Evolutionary conservation across 2,797 vertebrate genomes (phyloP), one percentile per base, ranked within the genome.

Genomic region (Megalops cyprinoides): DNA sequence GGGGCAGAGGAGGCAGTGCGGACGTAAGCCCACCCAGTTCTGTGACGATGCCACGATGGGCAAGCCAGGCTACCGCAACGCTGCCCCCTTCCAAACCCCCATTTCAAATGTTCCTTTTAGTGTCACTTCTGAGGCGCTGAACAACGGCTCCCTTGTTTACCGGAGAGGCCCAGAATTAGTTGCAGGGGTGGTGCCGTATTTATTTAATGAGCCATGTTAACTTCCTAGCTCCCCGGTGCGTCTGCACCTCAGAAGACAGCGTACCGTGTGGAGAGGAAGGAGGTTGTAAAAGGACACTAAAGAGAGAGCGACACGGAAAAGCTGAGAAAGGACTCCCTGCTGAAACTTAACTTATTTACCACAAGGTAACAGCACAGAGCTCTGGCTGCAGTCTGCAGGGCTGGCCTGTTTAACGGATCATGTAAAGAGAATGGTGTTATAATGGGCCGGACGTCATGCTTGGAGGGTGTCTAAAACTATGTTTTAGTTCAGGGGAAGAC

Each of bases 271-370:
- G 88, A 90, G 88, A 93, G 90, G 90, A 91, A 90, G 90, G 89
- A 88, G 87, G 90, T 89, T 90, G 91, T 94, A 93, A 94, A 94
- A 91, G 88, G 90, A 90, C 87, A 90, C 87, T 91, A 86, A 90
- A 69, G 42, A 39, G 76, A 84, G 84, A 79, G 85, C 84, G 60
- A 77, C 82, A 73, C 67, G 60, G 87, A 81, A 87, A 87, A 88
- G 82, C 81, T n/a, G 37, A 78, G 76, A 82, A 53, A 84, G 39
- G 62, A 81, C 44, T 76, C 85, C 82, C 84, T 79, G 85, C 82
- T 42, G 77, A 51, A 83, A 74, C 87, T 58, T 81, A 77, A 80
- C 83, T 86, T 90, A 84, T 92, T 90, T 89, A 89, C 86, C 78
- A 28, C 74, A 75, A 44, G 79, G 81, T 4, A 23, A 69, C 15